phyloP scores from a whole-genome alignment of 2,113 vertebrate genomes.

The Calyptomena viridis region DNA sequence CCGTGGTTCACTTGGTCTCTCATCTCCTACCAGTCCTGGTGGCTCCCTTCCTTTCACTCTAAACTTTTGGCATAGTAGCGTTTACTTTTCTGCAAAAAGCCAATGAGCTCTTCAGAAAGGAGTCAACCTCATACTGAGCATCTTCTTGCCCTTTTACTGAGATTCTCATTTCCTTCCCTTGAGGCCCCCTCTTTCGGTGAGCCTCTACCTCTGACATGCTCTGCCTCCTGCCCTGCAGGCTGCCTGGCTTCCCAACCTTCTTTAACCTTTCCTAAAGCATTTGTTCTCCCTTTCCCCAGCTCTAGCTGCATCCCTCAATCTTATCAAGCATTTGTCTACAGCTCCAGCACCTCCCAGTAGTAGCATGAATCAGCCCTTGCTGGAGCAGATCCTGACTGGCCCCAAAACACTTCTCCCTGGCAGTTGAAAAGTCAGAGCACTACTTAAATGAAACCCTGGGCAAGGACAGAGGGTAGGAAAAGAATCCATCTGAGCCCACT shows the following conservation, averaged over 20 bases:
- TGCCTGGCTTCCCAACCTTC: neutral
- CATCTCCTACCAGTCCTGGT: neutral
- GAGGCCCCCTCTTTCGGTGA: neutral
- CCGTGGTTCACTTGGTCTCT: neutral
- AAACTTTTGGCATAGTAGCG: neutral
- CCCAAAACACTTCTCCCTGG: neutral
- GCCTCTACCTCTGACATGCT: neutral
- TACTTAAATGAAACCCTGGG: neutral
- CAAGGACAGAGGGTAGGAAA: neutral
- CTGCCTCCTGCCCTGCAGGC: neutral
- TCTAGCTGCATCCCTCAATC: neutral
- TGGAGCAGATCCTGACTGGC: neutral
- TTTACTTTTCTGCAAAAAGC: neutral
- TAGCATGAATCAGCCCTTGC: rapidly evolving
- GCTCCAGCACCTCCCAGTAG: neutral
- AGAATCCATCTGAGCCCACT: neutral
- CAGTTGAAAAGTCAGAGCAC: neutral
- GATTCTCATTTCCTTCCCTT: neutral
- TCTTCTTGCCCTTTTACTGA: neutral
- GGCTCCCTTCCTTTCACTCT: neutral
- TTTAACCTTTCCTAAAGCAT: neutral
- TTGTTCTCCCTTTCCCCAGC: neutral
- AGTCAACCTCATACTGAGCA: neutral
- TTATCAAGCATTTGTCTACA: neutral
- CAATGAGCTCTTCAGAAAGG: neutral